These are phyloP conservation scores for Agonopterix arenella DNA, from an alignment of 2,888 invertebrate genomes.

Conservation along the genomic window DNA sequence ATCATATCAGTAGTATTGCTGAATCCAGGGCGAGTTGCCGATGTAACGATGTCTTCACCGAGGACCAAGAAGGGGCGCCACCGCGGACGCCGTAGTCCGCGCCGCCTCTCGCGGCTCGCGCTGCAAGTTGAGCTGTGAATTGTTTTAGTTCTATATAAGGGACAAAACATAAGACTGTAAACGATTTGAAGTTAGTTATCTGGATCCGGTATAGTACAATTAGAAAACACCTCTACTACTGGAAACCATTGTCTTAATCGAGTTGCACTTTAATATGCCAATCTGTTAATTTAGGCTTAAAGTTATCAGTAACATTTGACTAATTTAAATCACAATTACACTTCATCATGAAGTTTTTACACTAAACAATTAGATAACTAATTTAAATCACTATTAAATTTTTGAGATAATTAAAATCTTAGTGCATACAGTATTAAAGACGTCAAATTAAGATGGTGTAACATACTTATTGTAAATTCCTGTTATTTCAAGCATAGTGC, in stretches of 20 bases:
- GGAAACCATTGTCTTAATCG: background rate
- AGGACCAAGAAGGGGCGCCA: slow-evolving; percentile 49
- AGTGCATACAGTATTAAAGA: background rate
- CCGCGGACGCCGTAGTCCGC: slow-evolving; percentile 9
- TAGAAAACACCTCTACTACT: background rate
- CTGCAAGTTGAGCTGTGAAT: slow-evolving; percentile 45
- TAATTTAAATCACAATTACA: slow-evolving; percentile 4
- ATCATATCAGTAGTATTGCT: slow-evolving; percentile 65
- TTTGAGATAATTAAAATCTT: background rate
- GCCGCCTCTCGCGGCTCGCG: slow-evolving; percentile 18
- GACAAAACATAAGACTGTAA: slow-evolving; percentile 55
- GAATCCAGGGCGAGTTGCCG: slow-evolving; percentile 30
- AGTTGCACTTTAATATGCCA: slow-evolving; percentile 35
- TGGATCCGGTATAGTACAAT: background rate
- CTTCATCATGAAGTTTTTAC: background rate
- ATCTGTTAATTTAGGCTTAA: slow-evolving; percentile 23
- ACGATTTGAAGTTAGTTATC: slow-evolving; percentile 17
- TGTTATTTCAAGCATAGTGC: slow-evolving; percentile 64
- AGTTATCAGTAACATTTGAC: slow-evolving; percentile 6
- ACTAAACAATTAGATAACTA: no score
- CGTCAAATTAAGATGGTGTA: slow-evolving; percentile 4
- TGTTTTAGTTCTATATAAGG: slow-evolving; percentile 37
- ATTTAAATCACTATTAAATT: slow-evolving; percentile 5
- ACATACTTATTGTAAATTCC: slow-evolving; percentile 14
- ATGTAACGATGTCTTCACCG: slow-evolving; percentile 41